A percentile compares a stretch with the other conserved stretches of the same genome.
Conservation (phyloP, 2,797 vertebrate species). For the Pempheris klunzingeri region DNA sequence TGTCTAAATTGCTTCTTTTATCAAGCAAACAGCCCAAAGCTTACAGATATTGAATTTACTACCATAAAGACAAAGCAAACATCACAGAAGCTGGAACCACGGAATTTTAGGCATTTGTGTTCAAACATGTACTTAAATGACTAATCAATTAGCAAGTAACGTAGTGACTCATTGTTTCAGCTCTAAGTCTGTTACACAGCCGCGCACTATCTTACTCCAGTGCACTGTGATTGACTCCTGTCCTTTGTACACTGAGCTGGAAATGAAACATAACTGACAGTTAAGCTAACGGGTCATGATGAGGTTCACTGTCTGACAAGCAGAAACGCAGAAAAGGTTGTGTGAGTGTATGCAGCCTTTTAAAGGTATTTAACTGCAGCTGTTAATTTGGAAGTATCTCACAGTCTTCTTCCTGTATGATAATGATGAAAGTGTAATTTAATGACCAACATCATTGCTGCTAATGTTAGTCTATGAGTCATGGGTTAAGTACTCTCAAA, state of each 20-base stretch:
- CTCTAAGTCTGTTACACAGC: no score
- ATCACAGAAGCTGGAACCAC: neutral
- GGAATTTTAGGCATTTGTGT: no score
- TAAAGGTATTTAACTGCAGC: neutral
- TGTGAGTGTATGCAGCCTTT: neutral
- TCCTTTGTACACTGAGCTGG: neutral
- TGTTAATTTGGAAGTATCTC: neutral
- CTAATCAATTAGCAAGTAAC: no score
- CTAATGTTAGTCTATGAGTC: no score
- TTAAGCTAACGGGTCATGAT: neutral
- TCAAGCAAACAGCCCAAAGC: neutral
- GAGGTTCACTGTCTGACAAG: neutral
- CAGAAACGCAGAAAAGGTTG: no score
- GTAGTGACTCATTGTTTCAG: neutral
- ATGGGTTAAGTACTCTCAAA: no score
- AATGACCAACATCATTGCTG: no score
- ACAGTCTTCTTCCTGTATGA: neutral
- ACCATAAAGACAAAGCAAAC: neutral
- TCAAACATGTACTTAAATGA: no score
- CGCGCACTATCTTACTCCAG: neutral
- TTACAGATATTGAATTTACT: neutral
- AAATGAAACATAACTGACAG: neutral
- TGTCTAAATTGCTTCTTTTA: neutral
- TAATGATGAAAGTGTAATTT: neutral
- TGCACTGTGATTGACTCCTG: neutral